Percentiles rank a stretch among this genome's conserved stretches.
phyloP scores from a whole-genome alignment of 2,888 invertebrate species.

The Hydroisotoma schaefferi region DNA sequence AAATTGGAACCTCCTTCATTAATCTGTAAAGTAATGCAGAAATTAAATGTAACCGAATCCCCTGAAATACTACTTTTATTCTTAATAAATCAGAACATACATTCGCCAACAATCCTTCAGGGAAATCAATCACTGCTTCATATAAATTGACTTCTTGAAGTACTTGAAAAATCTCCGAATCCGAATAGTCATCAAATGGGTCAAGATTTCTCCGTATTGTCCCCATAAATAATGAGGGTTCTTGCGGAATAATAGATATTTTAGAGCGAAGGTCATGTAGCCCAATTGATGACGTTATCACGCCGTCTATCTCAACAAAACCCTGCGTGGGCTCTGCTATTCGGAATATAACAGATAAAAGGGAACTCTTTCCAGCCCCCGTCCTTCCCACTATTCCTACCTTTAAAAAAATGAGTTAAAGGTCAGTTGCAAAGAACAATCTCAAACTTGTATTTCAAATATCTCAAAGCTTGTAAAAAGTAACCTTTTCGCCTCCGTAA shows the following conservation, averaged over 20 bases:
- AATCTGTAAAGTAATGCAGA: too few relatives aligned
- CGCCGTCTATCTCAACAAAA: slow-evolving; percentile 57
- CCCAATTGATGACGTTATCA: slow-evolving; percentile 47
- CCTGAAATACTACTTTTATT: too few relatives aligned
- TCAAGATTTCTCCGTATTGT: slow-evolving; percentile 31
- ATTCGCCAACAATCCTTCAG: slow-evolving; percentile 32
- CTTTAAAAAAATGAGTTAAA: slow-evolving; percentile 44
- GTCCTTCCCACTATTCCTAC: slow-evolving; percentile 52
- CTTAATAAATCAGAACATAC: slow-evolving; percentile 16
- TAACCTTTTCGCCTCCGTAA: slow-evolving; percentile 54
- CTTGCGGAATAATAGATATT: slow-evolving; percentile 23
- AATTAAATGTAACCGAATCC: too few relatives aligned
- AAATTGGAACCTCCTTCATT: too few relatives aligned
- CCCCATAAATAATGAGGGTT: slow-evolving; percentile 21
- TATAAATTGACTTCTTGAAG: slow-evolving; percentile 38
- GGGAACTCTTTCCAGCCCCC: slow-evolving; percentile 61
- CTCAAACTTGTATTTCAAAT: too few relatives aligned
- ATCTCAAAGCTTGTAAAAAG: too few relatives aligned
- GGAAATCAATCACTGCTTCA: slow-evolving; percentile 24
- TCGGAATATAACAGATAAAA: slow-evolving; percentile 67
- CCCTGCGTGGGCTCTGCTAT: slow-evolving; percentile 65
- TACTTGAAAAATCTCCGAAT: slow-evolving; percentile 36
- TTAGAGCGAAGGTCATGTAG: slow-evolving; percentile 37
- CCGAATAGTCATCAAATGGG: slow-evolving; percentile 35
- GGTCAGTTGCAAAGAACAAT: not conserved